These are phyloP conservation scores for Pseudomyrmex sp. DNA, from an alignment of 1,140 invertebrate species.

Conservation along the genomic window DNA sequence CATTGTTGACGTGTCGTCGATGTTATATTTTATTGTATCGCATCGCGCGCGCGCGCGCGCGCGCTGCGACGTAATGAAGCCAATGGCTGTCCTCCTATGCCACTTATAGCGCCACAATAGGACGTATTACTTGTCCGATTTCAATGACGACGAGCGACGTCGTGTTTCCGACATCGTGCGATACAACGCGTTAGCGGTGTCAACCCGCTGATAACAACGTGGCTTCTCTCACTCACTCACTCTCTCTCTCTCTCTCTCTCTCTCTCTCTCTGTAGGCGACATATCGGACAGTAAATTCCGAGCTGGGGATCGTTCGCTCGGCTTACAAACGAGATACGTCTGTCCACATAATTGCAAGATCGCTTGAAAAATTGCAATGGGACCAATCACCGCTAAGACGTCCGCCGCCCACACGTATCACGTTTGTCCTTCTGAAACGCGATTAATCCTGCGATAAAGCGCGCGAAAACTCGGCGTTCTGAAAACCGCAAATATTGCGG, in stretches of 20 bases:
- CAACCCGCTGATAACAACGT: constrained; percentile 28
- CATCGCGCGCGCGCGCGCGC: neutral
- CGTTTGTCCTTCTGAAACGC: neutral
- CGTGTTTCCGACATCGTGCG: neutral
- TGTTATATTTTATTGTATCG: constrained; percentile 6
- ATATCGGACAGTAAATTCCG: constrained; percentile 29
- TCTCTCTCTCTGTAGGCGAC: neutral
- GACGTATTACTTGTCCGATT: constrained; percentile 37
- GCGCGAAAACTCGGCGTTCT: neutral
- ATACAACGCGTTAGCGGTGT: constrained; percentile 34
- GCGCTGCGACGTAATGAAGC: neutral
- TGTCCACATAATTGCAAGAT: constrained; percentile 45
- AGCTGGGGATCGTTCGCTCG: neutral
- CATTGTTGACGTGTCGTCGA: neutral
- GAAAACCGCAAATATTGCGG: neutral
- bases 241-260: too few relatives aligned
- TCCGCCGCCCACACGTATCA: neutral
- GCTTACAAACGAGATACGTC: constrained; percentile 32
- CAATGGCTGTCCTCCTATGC: neutral
- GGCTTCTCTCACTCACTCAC: neutral
- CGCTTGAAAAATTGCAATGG: constrained; percentile 39
- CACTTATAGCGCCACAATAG: constrained; percentile 28
- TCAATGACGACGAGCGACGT: constrained; percentile 32
- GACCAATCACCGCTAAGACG: constrained; percentile 22
- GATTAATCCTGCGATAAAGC: constrained; percentile 7